A percentile compares a stretch with the other conserved stretches of the same genome.
Evolutionary conservation across 2,113 vertebrate species (phyloP).

Genomic region (Panthera uncia): DNA sequence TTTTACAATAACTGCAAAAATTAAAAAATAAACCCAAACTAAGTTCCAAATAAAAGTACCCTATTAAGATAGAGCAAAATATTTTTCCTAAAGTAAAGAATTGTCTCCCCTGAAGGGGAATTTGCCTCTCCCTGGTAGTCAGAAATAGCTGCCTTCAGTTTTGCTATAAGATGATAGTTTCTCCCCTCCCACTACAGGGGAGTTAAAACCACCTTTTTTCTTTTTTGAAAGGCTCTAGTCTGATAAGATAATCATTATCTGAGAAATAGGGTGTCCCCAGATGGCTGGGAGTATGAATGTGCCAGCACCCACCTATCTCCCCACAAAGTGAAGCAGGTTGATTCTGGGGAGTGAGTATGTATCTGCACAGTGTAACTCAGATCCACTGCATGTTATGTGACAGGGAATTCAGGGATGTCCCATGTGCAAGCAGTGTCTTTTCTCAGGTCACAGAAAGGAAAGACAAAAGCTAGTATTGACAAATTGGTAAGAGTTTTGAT

Average conservation of each 20-base stretch:
- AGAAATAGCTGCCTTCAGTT: neutral
- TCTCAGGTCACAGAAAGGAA: neutral
- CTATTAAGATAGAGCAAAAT: neutral
- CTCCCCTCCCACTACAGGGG: no score
- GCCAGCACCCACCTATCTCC: neutral
- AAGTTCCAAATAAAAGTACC: neutral
- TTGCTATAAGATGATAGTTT: neutral
- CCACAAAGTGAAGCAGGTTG: neutral
- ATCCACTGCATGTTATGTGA: neutral
- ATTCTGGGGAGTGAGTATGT: neutral
- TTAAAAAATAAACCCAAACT: neutral
- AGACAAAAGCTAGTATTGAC: neutral
- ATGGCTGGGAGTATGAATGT: neutral
- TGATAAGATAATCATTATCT: neutral
- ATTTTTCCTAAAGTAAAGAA: slow-evolving; percentile 10
- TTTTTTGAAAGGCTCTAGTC: neutral
- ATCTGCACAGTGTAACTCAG: neutral
- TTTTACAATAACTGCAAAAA: neutral
- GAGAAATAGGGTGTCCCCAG: neutral
- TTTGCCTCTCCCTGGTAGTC: neutral
- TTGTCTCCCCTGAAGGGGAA: neutral
- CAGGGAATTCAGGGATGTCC: neutral
- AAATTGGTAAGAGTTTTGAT: neutral
- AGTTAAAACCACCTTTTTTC: neutral
- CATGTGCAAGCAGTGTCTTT: neutral